Conservation (phyloP, 2,888 invertebrate species). For the Drosophila yooni region DNA sequence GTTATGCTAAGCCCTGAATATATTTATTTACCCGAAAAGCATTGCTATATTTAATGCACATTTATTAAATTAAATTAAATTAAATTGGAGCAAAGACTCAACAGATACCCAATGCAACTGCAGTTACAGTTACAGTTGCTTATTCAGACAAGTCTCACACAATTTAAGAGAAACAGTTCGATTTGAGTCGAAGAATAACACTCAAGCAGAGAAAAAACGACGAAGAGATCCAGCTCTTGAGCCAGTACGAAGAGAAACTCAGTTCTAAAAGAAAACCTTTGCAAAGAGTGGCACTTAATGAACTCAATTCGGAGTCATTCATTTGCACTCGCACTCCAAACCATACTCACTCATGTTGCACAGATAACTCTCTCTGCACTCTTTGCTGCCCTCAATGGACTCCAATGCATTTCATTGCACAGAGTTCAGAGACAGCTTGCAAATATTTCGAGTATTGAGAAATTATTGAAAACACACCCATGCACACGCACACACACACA, state of each 20-base stretch:
- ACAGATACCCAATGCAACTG: background rate
- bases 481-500: slow-evolving; percentile 16
- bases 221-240: slow-evolving; percentile 5
- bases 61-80: background rate
- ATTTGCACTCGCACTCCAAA: background rate
- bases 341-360: background rate
- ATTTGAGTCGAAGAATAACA: background rate
- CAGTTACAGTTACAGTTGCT: background rate
- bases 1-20: background rate
- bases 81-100: background rate
- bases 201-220: background rate
- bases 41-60: too few species aligned
- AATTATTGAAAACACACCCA: slow-evolving; percentile 46
- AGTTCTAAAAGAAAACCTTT: background rate
- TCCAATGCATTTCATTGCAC: slow-evolving; percentile 33
- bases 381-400: background rate
- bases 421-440: slow-evolving; percentile 47
- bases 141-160: background rate
- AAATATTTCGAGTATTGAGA: slow-evolving; percentile 56
- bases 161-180: background rate
- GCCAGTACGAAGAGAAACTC: background rate
- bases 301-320: background rate
- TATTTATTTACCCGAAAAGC: too few species aligned
- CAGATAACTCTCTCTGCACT: background rate
- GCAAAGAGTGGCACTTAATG: background rate